Conservation (phyloP, 2,888 invertebrate species). For the Patella pellucida region DNA sequence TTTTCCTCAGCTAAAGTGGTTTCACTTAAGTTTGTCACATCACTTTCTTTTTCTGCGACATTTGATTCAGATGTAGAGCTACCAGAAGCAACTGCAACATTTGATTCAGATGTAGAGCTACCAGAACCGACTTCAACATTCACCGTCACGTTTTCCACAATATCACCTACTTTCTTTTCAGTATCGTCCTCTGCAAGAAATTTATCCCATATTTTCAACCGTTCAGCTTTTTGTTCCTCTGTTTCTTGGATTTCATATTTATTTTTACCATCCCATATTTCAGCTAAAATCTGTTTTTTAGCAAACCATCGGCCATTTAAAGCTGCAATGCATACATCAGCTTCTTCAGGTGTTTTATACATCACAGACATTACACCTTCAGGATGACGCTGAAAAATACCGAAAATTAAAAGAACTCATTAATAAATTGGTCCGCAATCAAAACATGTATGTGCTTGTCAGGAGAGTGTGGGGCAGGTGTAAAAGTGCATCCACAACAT, state of each 20-base stretch:
- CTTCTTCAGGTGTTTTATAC: conserved; percentile 90
- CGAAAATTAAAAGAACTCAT: conserved; percentile 10
- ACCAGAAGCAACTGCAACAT: not conserved
- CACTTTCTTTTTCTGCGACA: not conserved
- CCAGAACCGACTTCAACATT: conserved; percentile 1
- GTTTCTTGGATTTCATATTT: conserved; percentile 93
- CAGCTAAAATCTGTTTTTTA: conserved; percentile 86
- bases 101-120: conserved; percentile 4
- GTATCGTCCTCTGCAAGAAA: conserved; percentile 50
- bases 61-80: not conserved
- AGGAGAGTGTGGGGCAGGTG: no score
- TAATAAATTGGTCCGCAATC: not conserved
- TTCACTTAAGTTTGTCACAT: no score
- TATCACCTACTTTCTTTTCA: not conserved
- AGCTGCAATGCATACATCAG: conserved; percentile 88
- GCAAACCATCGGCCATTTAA: conserved; percentile 93
- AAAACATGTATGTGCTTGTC: no score
- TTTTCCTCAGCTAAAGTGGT: no score
- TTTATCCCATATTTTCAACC: conserved; percentile 87
- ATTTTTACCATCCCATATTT: conserved; percentile 95
- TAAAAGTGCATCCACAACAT: no score
- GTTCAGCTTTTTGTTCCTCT: conserved; percentile 84
- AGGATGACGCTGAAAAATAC: conserved; percentile 81
- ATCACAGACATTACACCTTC: conserved; percentile 94
- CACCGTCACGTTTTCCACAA: not conserved